Conservation (phyloP, 2,797 vertebrate genomes). For the Semaprochilodus insignis region DNA sequence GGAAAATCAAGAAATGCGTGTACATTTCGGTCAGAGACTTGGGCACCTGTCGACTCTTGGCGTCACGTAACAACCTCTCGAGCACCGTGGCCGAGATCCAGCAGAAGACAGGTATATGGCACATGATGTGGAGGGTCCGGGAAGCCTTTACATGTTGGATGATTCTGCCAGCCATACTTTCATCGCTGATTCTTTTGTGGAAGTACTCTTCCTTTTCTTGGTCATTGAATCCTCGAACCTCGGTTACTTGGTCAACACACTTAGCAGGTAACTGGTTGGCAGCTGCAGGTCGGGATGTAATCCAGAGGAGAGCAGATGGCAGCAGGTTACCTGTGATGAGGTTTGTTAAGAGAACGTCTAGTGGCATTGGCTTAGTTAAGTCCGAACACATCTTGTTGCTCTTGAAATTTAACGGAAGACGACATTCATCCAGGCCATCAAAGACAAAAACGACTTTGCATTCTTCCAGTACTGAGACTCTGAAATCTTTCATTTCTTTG, state of each 20-base stretch:
- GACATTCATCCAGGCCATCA: slow-evolving; percentile 67
- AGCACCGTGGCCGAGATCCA: slow-evolving; percentile 52
- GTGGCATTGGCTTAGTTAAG: slow-evolving; percentile 5
- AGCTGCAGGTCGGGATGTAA: slow-evolving; percentile 69
- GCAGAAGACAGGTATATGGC: slow-evolving; percentile 55
- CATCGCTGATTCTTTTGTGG: slow-evolving; percentile 50
- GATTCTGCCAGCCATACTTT: slow-evolving; percentile 29
- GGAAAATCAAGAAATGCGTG: slow-evolving; percentile 52
- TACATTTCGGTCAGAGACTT: slow-evolving; percentile 54
- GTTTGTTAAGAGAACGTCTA: slow-evolving; percentile 59
- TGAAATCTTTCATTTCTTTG: rapidly evolving
- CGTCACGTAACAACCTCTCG: slow-evolving; percentile 27
- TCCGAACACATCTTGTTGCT: slow-evolving; percentile 21
- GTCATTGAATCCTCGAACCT: slow-evolving; percentile 69
- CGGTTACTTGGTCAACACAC: slow-evolving; percentile 63
- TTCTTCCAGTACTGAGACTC: background rate
- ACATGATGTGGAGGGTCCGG: slow-evolving; percentile 51
- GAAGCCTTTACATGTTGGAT: slow-evolving; percentile 44
- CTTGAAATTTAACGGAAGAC: slow-evolving; percentile 63
- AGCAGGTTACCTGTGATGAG: slow-evolving; percentile 67
- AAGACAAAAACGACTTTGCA: slow-evolving; percentile 63
- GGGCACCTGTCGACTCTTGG: slow-evolving; percentile 29
- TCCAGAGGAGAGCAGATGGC: slow-evolving; percentile 65
- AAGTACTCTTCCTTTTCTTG: slow-evolving; percentile 67
- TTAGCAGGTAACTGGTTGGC: slow-evolving; percentile 54